Evolutionary conservation across 1,140 invertebrate species (phyloP), one percentile per base, ranked within the genome.

Genomic region (fruit fly (Drosophila melanogaster)): DNA sequence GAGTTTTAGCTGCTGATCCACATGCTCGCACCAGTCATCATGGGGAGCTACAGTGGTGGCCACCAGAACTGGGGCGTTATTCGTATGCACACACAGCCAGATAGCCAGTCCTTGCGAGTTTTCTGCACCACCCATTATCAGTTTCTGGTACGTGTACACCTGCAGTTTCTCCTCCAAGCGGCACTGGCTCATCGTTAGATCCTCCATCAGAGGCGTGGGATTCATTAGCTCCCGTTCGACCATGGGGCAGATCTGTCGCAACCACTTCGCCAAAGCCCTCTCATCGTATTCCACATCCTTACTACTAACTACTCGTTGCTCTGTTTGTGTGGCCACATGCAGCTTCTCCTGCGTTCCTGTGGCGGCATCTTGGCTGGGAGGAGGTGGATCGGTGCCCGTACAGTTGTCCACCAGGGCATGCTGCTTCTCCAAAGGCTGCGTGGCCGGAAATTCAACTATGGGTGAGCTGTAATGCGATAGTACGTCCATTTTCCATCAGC

Each of bases 21-120:
- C 67, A 67, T 92, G 91, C 56, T 92, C 90, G 15, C 91, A 92
- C 91, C 91, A 92, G 54, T 90, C 90, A 17, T 92, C 90, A 26
- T 92, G 91, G 1, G 84, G 73, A 0, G 91, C 84, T 24, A 83
- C 75, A 0, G 86, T 84, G 24, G 84, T 90, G 40, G 72, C 59
- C 11, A 90, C 91, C 15, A 92, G 41, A 0, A 87, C 74, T 1
- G 91, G 91, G 4, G 85, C 87, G 71, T 92, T 91, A 17, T 92
- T 90, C 1, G 90, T 91, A 41, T 91, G 85, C 14, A 92, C 87
- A 10, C 87, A 73, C 8, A 92, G 57, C 91, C 91, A 92, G 37
- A 73, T 79, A 44, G 90, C 91, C 35, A 90, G 40, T 6, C 91
- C 91, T 33, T 87, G 79, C 0, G 90, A 81, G 49, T 91, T 84